Conservation (phyloP, 2,888 invertebrate species). For the Brachypalpus laphriformis region DNA sequence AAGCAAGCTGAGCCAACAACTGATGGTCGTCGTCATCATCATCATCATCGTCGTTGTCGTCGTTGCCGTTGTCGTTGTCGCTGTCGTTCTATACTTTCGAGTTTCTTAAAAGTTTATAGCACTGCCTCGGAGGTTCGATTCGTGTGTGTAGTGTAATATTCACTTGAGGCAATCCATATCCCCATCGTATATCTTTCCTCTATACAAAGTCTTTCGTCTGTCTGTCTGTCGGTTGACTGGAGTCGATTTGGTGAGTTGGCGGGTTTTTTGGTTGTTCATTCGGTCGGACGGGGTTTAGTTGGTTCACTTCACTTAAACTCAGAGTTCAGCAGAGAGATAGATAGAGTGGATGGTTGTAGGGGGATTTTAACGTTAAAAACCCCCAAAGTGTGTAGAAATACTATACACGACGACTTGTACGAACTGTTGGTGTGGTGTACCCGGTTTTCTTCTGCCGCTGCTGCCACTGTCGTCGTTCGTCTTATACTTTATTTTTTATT, state of each 20-base stretch:
- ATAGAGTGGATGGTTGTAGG: slow-evolving; percentile 61
- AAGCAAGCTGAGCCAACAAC: slow-evolving; percentile 74
- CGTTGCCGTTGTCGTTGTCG: slow-evolving; percentile 77
- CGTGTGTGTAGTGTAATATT: slow-evolving; percentile 67
- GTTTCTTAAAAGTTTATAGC: slow-evolving; percentile 72
- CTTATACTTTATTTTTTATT: slow-evolving; percentile 64
- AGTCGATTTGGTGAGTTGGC: slow-evolving; percentile 47
- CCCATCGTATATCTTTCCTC: slow-evolving; percentile 59
- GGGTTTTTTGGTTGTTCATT: slow-evolving; percentile 42
- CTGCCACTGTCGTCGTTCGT: slow-evolving; percentile 56
- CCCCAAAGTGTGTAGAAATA: slow-evolving; percentile 65
- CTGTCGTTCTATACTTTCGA: slow-evolving; percentile 50
- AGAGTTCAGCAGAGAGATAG: slow-evolving; percentile 64
- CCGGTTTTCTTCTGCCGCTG: slow-evolving; percentile 55
- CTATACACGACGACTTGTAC: slow-evolving; percentile 32
- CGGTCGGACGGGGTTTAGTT: slow-evolving; percentile 66
- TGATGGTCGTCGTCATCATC: slow-evolving; percentile 71
- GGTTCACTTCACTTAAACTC: slow-evolving; percentile 74
- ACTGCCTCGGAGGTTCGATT: slow-evolving; percentile 61
- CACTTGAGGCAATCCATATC: slow-evolving; percentile 72
- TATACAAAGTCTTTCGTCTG: slow-evolving; percentile 71
- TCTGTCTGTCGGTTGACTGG: slow-evolving; percentile 26
- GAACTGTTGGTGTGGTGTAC: slow-evolving; percentile 54
- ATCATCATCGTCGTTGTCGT: slow-evolving; percentile 75
- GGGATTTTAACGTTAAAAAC: slow-evolving; percentile 65